phyloP scores from a whole-genome alignment of 2,797 vertebrate species.

The Mustela erminea region DNA sequence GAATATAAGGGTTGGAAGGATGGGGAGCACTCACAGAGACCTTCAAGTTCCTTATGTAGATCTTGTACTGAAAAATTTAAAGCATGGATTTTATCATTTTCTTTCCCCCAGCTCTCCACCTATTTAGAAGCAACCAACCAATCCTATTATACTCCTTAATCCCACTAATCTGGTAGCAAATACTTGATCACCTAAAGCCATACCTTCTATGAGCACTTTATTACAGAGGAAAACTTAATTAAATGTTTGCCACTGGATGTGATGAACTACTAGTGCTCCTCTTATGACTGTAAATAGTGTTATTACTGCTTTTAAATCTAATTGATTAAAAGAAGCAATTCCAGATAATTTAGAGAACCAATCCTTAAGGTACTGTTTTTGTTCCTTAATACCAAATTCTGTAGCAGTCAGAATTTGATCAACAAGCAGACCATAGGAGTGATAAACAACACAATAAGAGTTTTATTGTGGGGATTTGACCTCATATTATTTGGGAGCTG shows the following conservation, averaged over 20 bases:
- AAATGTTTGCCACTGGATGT: not conserved
- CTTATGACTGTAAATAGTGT: not conserved
- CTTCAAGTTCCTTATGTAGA: not conserved
- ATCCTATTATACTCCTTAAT: not conserved
- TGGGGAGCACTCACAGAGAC: not conserved
- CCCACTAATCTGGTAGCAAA: not conserved
- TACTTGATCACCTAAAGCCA: not conserved
- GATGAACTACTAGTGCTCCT: not conserved
- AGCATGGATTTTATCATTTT: not conserved
- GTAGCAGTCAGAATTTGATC: not conserved
- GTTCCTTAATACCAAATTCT: not conserved
- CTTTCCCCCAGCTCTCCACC: not conserved
- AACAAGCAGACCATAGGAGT: not conserved
- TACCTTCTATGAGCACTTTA: not conserved
- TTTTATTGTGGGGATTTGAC: not conserved
- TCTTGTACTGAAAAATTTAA: not conserved
- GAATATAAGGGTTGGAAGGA: not conserved
- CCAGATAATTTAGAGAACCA: not conserved
- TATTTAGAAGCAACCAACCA: not conserved
- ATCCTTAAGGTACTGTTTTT: not conserved
- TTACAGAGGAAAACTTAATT: slow-evolving; percentile 24
- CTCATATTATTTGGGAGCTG: not conserved
- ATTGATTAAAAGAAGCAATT: not conserved
- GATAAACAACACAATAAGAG: not conserved
- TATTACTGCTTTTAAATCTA: not conserved